Percentiles rank a stretch among this genome's conserved stretches.
Evolutionary conservation across 2,797 vertebrate genomes (phyloP).

Genomic region (Sparus aurata): DNA sequence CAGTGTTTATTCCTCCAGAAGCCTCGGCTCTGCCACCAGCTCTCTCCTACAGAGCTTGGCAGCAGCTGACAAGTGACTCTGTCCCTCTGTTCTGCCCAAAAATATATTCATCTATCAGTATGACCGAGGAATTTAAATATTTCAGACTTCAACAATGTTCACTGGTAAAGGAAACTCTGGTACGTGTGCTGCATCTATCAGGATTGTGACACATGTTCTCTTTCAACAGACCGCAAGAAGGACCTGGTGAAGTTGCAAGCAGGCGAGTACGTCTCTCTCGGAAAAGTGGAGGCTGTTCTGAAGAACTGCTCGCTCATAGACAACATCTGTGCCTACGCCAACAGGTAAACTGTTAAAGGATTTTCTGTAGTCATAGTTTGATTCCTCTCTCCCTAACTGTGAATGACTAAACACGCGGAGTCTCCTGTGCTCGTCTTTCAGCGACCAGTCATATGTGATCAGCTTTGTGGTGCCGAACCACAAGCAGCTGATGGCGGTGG

Average conservation of each 20-base stretch:
- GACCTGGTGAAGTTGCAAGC: slow-evolving; percentile 98
- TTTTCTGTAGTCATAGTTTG: background rate
- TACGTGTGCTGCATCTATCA: background rate
- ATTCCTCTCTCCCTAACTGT: background rate
- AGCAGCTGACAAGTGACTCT: too few relatives aligned
- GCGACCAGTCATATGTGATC: slow-evolving; percentile 96
- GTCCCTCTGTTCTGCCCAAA: too few relatives aligned
- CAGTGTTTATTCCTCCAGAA: too few relatives aligned
- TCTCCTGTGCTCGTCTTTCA: slow-evolving; percentile 68
- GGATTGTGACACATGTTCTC: slow-evolving; percentile 13
- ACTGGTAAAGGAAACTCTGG: too few relatives aligned
- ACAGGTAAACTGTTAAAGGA: slow-evolving; percentile 86
- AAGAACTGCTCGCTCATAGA: slow-evolving; percentile 96
- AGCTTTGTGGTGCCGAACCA: slow-evolving; percentile 98
- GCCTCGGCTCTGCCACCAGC: too few relatives aligned
- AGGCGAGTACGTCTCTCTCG: slow-evolving; percentile 98
- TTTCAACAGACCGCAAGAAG: slow-evolving; percentile 93
- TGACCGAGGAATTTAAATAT: too few relatives aligned
- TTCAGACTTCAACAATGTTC: too few relatives aligned
- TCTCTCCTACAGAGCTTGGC: too few relatives aligned
- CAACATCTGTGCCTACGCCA: slow-evolving; percentile 98
- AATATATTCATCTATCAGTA: too few relatives aligned
- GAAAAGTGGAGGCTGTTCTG: slow-evolving; percentile 96
- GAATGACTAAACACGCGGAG: background rate
- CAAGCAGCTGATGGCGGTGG: slow-evolving; percentile 91